Conservation (phyloP, 2,797 vertebrate species). For the Notolabrus celidotus region DNA sequence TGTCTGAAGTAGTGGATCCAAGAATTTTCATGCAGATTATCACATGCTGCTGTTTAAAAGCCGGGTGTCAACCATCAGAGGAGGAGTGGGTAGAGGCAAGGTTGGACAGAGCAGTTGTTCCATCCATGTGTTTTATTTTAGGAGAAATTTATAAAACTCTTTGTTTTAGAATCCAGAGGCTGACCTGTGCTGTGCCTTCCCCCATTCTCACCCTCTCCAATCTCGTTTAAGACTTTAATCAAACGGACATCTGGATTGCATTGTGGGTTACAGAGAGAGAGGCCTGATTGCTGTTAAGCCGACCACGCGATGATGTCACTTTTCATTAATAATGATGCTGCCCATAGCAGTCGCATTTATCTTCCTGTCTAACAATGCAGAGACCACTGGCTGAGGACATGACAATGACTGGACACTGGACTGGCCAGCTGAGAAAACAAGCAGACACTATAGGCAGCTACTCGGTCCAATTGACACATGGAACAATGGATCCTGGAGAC, state of each 20-base stretch:
- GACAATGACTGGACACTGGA: slow-evolving; percentile 50
- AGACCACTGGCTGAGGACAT: slow-evolving; percentile 48
- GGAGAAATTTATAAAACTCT: slow-evolving; percentile 79
- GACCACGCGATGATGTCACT: slow-evolving; percentile 85
- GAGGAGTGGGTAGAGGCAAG: slow-evolving; percentile 32
- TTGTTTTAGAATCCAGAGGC: slow-evolving; percentile 76
- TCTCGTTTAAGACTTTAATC: slow-evolving; percentile 85
- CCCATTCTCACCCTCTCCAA: slow-evolving; percentile 72
- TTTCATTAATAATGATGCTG: slow-evolving; percentile 84
- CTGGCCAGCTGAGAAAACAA: slow-evolving; percentile 57
- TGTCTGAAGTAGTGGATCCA: slow-evolving; percentile 63
- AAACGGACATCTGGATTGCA: slow-evolving; percentile 87
- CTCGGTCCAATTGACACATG: not conserved
- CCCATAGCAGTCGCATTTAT: slow-evolving; percentile 75
- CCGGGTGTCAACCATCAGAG: slow-evolving; percentile 62
- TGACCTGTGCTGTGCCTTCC: slow-evolving; percentile 68
- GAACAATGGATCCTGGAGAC: slow-evolving; percentile 7
- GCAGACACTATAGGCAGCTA: slow-evolving; percentile 14
- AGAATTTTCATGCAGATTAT: slow-evolving; percentile 73
- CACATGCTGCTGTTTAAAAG: slow-evolving; percentile 58
- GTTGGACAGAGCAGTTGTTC: slow-evolving; percentile 19
- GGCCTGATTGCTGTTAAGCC: slow-evolving; percentile 84
- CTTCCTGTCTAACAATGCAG: slow-evolving; percentile 71
- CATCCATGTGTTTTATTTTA: slow-evolving; percentile 83
- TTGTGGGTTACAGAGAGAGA: slow-evolving; percentile 74